These are phyloP conservation scores for Drosophila melanica DNA, from an alignment of 1,140 invertebrate genomes.

Conservation along the genomic window DNA sequence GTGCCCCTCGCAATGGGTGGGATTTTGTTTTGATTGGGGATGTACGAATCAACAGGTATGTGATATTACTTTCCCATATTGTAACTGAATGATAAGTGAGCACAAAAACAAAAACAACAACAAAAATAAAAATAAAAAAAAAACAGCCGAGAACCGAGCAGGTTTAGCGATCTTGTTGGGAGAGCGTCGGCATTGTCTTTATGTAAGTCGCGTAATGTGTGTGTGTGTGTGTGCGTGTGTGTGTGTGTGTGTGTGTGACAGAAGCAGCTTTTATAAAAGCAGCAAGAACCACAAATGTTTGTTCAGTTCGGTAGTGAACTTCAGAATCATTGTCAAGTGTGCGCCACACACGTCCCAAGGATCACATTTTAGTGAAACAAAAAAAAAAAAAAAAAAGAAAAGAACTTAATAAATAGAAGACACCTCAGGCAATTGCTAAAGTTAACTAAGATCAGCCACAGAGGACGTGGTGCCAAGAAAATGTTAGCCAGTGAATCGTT, in stretches of 20 bases:
- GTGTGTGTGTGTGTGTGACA: conserved; percentile 11
- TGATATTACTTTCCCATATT: conserved; percentile 25
- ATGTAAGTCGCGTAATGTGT: conserved; percentile 22
- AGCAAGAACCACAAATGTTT: conserved; percentile 60
- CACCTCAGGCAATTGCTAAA: background rate
- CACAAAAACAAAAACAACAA: background rate
- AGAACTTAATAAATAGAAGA: conserved; percentile 10
- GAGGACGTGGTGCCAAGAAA: conserved; percentile 59
- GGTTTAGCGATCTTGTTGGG: conserved; percentile 25
- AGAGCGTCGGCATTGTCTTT: conserved; percentile 49
- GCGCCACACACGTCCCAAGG: conserved; percentile 27
- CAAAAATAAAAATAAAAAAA: conserved; percentile 3
- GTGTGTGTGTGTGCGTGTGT: conserved; percentile 1
- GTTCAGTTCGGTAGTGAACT: conserved; percentile 71
- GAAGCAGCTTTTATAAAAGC: conserved; percentile 76
- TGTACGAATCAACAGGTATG: conserved; percentile 37
- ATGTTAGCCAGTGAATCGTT: conserved; percentile 80
- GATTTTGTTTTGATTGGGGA: conserved; percentile 29
- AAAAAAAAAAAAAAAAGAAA: conserved; percentile 6
- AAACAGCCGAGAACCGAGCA: conserved; percentile 27
- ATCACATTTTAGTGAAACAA: no score
- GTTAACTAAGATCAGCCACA: conserved; percentile 36
- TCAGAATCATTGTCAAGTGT: conserved; percentile 73
- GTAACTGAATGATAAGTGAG: conserved; percentile 3
- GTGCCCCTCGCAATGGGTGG: conserved; percentile 16